Evolutionary conservation across 2,888 invertebrate species (phyloP), one percentile per base, ranked within the genome.

Genomic region (Orchesellides sinensis): DNA sequence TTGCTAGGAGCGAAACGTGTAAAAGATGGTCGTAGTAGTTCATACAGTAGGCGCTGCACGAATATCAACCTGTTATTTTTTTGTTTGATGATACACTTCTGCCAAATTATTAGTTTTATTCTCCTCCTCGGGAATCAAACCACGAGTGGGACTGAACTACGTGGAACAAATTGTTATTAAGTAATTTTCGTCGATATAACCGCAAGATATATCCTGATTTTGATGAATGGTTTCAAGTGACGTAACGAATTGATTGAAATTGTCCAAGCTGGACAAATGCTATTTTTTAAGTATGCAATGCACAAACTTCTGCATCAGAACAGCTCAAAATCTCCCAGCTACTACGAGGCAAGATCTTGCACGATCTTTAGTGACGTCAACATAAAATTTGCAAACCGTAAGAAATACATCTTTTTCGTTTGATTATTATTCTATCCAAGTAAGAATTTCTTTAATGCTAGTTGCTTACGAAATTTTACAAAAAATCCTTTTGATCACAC

Each of bases 401-500:
- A n/a, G n/a, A n/a, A n/a, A n/a, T n/a, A n/a, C n/a, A n/a, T n/a
- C n/a, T n/a, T n/a, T n/a, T n/a, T n/a, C n/a, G n/a, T n/a, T n/a
- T n/a, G n/a, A n/a, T n/a, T n/a, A n/a, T n/a, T n/a, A n/a, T n/a
- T n/a, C n/a, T n/a, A n/a, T n/a, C n/a, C n/a, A n/a, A n/a, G n/a
- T n/a, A n/a, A n/a, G n/a, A n/a, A n/a, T n/a, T n/a, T n/a, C n/a
- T n/a, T n/a, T n/a, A n/a, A n/a, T n/a, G n/a, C n/a, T n/a, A n/a
- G n/a, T n/a, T n/a, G n/a, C n/a, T n/a, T n/a, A n/a, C n/a, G n/a
- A n/a, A n/a, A n/a, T 45, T 45, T 35, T 35, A 35, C 35, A 72
- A 65, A 66, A 72, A 59, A 72, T 47, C 47, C 61, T 21, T 63
- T 73, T 3, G 45, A 27, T 73, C 73, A 47, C 61, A 49, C 23